A percentile compares a stretch with the other conserved stretches of the same genome.
Conservation (phyloP, 2,888 invertebrate genomes). For the Apamea sordens region DNA sequence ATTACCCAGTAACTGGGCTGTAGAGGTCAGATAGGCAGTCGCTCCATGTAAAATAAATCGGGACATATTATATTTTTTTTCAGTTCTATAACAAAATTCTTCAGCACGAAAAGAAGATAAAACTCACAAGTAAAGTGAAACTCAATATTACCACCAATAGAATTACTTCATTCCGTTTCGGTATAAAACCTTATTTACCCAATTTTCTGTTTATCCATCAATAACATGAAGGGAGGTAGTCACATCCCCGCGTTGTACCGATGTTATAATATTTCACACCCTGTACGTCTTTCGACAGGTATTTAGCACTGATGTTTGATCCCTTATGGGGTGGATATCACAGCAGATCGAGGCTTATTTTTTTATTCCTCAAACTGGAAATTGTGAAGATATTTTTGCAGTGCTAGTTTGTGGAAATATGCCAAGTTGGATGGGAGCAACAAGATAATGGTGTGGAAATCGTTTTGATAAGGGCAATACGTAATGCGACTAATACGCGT, state of each 20-base stretch:
- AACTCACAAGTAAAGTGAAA: conserved; percentile 16
- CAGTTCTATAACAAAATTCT: not conserved
- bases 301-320: conserved; percentile 37
- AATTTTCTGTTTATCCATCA: conserved; percentile 29
- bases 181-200: conserved; percentile 17
- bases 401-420: not conserved
- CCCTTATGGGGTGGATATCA: not conserved
- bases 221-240: conserved; percentile 28
- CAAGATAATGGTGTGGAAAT: not conserved
- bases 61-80: not conserved
- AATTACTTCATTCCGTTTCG: conserved; percentile 30
- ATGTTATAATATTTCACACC: conserved; percentile 21
- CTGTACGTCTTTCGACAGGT: conserved; percentile 8
- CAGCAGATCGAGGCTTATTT: not conserved
- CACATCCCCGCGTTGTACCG: not conserved
- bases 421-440: not conserved
- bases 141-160: conserved; percentile 25
- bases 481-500: too few species aligned
- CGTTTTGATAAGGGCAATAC: not conserved
- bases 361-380: not conserved
- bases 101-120: not conserved
- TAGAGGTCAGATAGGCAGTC: too few species aligned
- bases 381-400: not conserved
- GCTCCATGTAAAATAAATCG: too few species aligned
- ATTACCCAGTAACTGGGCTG: too few species aligned